These are phyloP conservation scores for Platycheirus rosarum DNA, from an alignment of 2,888 invertebrate species.

Conservation along the genomic window DNA sequence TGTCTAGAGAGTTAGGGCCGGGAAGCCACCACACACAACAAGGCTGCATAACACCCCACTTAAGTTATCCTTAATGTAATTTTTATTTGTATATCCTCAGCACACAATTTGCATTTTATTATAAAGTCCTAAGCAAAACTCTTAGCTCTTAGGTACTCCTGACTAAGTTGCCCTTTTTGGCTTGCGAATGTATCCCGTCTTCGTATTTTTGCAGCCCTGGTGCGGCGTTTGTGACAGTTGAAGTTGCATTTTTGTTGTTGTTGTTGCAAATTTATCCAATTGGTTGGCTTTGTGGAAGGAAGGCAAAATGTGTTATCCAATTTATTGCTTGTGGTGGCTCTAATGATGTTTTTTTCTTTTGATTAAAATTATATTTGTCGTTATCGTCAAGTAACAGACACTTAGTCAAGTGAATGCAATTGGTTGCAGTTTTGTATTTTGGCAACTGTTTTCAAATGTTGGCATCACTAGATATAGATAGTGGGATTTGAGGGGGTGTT, in stretches of 20 bases:
- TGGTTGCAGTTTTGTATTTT: conserved; percentile 26
- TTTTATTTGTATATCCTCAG: conserved; percentile 69
- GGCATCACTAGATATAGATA: not conserved
- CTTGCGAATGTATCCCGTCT: not conserved
- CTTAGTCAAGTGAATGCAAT: not conserved
- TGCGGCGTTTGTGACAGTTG: conserved; percentile 39
- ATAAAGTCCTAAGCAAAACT: conserved; percentile 56
- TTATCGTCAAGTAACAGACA: conserved; percentile 29
- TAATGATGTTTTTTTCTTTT: conserved; percentile 8
- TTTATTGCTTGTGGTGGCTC: not conserved
- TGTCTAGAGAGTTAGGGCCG: not conserved
- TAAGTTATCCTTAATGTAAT: conserved; percentile 70
- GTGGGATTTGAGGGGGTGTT: not conserved
- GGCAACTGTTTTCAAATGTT: conserved; percentile 7
- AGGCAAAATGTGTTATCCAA: conserved; percentile 40
- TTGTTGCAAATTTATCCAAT: conserved; percentile 1
- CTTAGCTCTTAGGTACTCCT: conserved; percentile 23
- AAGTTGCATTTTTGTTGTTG: conserved; percentile 12
- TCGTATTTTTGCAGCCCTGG: conserved; percentile 3
- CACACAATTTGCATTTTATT: conserved; percentile 71
- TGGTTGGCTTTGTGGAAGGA: conserved; percentile 16
- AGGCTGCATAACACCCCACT: conserved; percentile 49
- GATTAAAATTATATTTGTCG: conserved; percentile 7
- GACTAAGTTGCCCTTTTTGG: not conserved
- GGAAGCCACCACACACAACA: not conserved